Evolutionary conservation across 2,888 invertebrate species (phyloP), one percentile per base, ranked within the genome.

Genomic region (Mycogona germanica): DNA sequence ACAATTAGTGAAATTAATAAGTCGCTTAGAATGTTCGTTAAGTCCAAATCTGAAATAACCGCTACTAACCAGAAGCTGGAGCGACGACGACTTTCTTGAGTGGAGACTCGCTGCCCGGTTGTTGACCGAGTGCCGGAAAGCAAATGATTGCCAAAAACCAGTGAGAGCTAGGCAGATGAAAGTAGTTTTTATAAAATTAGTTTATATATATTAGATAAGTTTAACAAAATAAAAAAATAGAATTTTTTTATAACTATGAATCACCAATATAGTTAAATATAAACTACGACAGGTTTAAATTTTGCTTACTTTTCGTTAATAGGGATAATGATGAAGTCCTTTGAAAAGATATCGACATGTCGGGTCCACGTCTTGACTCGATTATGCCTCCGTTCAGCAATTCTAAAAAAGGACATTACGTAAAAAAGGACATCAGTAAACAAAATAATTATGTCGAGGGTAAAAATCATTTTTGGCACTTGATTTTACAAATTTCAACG

Each of bases 131-230:
- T 51, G 84, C 83, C 42, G 97, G 95, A 69, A 84, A 96, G 69
- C 96, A 97, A 53, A 98, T 87, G 47, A 97, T 88, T 2, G 93
- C 95, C 62, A 98, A 77, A 72, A 91, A 96, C 97, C 97, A 97
- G 74, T 97, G 97, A 44, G 86, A 74, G 62, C 79, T 79, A 63
- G 25, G 69, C 59, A 17, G 2, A 3, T n/a, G 1, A 44, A 14
- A 9, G 26, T 29, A 17, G 26, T 25, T 28, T 17, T 44, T 26
- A n/a, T 25, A n/a, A n/a, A n/a, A n/a, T n/a, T n/a, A n/a, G n/a
- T n/a, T n/a, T n/a, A n/a, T n/a, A n/a, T n/a, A n/a, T n/a, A n/a
- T n/a, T n/a, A n/a, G n/a, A n/a, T n/a, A n/a, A n/a, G n/a, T n/a
- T n/a, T n/a, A n/a, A n/a, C n/a, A n/a, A n/a, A n/a, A n/a, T n/a